Evolutionary conservation across 1,140 invertebrate species (phyloP).

Genomic region (Leguminivora glycinivorella): DNA sequence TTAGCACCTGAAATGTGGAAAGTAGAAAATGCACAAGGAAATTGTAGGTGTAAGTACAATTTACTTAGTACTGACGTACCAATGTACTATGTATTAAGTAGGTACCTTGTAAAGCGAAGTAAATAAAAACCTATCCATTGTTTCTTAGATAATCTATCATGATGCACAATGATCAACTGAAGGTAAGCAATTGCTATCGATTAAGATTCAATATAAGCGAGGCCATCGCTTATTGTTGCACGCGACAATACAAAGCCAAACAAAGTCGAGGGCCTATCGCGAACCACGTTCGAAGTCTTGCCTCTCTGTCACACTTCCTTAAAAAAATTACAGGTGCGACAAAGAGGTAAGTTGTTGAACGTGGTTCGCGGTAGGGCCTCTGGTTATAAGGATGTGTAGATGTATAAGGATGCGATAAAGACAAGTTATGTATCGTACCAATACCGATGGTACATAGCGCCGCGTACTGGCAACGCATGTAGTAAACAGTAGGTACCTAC

Average conservation of each 20-base stretch:
- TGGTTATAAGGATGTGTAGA: conserved; percentile 11
- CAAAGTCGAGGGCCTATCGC: too few relatives aligned
- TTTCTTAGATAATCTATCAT: conserved; percentile 1
- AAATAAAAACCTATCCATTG: background rate
- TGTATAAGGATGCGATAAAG: conserved; percentile 25
- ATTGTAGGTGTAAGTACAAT: too few relatives aligned
- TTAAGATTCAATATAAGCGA: conserved; percentile 27
- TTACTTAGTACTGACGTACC: too few relatives aligned
- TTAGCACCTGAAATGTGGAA: too few relatives aligned
- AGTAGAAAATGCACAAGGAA: too few relatives aligned
- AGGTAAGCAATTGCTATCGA: conserved; percentile 27
- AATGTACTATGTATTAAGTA: too few relatives aligned
- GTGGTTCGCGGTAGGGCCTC: too few relatives aligned
- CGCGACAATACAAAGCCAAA: conserved; percentile 6
- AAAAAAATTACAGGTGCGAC: too few relatives aligned
- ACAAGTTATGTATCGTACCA: conserved; percentile 23
- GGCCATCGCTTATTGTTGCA: conserved; percentile 17
- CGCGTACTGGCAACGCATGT: background rate
- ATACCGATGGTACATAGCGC: conserved; percentile 22
- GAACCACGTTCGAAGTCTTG: too few relatives aligned
- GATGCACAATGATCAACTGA: conserved; percentile 12
- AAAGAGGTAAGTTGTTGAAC: too few relatives aligned
- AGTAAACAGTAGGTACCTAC: too few relatives aligned
- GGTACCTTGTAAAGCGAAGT: background rate
- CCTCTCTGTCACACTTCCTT: too few relatives aligned